These are phyloP conservation scores for Aphis gossypii DNA, from an alignment of 1,140 invertebrate species.

Conservation along the genomic window DNA sequence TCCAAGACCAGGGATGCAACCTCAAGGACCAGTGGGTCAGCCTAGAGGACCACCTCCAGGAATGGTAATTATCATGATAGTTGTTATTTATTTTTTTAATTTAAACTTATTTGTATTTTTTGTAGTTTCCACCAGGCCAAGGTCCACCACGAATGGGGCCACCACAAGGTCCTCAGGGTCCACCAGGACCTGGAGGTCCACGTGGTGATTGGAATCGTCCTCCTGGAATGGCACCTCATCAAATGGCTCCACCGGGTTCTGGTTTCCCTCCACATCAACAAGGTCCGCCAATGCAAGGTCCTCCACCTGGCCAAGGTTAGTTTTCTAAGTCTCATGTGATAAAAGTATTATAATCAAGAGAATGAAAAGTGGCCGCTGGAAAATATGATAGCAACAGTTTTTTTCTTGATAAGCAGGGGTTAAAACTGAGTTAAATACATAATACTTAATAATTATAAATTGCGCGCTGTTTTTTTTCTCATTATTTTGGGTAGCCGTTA, in stretches of 20 bases:
- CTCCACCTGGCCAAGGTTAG: constrained; percentile 68
- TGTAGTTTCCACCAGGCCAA: constrained; percentile 68
- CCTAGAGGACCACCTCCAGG: constrained; percentile 70
- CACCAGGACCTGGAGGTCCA: constrained; percentile 67
- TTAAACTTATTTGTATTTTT: not conserved
- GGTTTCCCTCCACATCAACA: constrained; percentile 59
- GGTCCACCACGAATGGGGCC: constrained; percentile 66
- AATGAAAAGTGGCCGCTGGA: too few species aligned
- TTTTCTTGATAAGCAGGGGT: too few species aligned
- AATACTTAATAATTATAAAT: too few species aligned
- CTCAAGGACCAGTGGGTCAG: constrained; percentile 69
- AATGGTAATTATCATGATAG: constrained; percentile 68
- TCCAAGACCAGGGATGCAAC: constrained; percentile 65
- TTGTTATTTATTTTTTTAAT: not conserved
- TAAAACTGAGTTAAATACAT: too few species aligned
- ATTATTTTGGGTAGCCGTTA: too few species aligned
- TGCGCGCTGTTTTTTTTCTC: too few species aligned
- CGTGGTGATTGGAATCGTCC: constrained; percentile 81
- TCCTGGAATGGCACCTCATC: constrained; percentile 66
- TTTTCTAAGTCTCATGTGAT: not conserved
- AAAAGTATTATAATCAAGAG: not conserved
- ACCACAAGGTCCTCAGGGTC: constrained; percentile 68
- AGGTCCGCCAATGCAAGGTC: constrained; percentile 75
- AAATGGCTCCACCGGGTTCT: constrained; percentile 58
- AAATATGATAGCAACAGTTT: too few species aligned